Conservation (phyloP, 1,140 invertebrate genomes). For the Hypsibius dujardini region DNA sequence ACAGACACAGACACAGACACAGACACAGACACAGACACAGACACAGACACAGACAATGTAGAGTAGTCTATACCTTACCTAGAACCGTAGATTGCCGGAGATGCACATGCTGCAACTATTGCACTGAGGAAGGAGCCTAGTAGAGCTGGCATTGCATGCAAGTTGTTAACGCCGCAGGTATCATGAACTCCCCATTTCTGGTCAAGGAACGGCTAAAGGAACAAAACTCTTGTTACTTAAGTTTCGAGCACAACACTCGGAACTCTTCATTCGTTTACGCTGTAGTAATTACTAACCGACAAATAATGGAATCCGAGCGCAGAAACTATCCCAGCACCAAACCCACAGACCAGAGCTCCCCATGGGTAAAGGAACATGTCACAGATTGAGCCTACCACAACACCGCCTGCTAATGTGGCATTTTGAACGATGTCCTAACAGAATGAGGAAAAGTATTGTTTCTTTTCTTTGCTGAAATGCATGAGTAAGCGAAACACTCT, state of each 20-base stretch:
- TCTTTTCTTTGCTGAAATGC: neutral
- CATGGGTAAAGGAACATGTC: slow-evolving; percentile 61
- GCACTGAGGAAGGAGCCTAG: slow-evolving; percentile 59
- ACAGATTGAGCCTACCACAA: slow-evolving; percentile 42
- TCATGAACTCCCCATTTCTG: slow-evolving; percentile 56
- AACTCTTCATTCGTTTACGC: too few relatives aligned
- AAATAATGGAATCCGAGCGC: slow-evolving; percentile 65
- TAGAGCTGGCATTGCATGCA: slow-evolving; percentile 84
- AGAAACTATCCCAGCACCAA: slow-evolving; percentile 57
- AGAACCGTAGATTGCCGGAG: slow-evolving; percentile 36
- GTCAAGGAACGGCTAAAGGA: slow-evolving; percentile 49
- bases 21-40: too few relatives aligned
- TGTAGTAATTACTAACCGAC: slow-evolving; percentile 41
- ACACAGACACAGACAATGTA: too few relatives aligned
- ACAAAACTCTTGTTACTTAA: too few relatives aligned
- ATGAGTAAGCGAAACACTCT: neutral
- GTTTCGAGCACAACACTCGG: too few relatives aligned
- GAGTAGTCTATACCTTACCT: too few relatives aligned
- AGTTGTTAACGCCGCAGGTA: slow-evolving; percentile 84
- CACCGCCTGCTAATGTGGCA: slow-evolving; percentile 40
- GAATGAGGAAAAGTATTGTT: neutral
- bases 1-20: too few relatives aligned
- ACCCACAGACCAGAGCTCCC: slow-evolving; percentile 67
- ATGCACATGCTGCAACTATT: slow-evolving; percentile 53
- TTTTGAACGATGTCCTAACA: slow-evolving; percentile 35